Percentiles rank a stretch among this genome's conserved stretches.
phyloP scores from a whole-genome alignment of 2,888 invertebrate species.

The Scaptomyza reducta region DNA sequence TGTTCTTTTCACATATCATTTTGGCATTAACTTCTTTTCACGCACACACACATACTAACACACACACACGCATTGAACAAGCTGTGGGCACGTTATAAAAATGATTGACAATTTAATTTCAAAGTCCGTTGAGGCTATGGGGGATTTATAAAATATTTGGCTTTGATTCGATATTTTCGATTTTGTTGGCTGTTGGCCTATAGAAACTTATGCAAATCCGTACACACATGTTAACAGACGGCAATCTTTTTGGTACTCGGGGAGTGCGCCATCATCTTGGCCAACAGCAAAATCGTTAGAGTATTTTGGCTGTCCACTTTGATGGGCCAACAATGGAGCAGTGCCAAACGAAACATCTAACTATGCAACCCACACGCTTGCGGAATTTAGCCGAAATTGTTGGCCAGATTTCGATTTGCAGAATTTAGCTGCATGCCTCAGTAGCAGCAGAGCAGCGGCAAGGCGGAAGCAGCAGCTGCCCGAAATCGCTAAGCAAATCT shows the following conservation, averaged over 20 bases:
- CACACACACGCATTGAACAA: constrained; percentile 7
- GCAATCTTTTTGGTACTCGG: constrained; percentile 21
- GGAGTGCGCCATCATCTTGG: constrained; percentile 54
- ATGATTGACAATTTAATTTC: constrained; percentile 82
- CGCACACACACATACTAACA: constrained; percentile 51
- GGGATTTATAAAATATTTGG: constrained; percentile 71
- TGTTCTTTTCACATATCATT: constrained; percentile 66
- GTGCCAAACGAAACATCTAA: constrained; percentile 20
- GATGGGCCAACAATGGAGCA: constrained; percentile 53
- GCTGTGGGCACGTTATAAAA: constrained; percentile 69
- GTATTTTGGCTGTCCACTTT: constrained; percentile 49
- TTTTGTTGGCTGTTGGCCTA: constrained; percentile 41
- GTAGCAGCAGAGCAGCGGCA: constrained; percentile 4
- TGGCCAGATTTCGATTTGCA: constrained; percentile 48
- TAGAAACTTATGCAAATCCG: constrained; percentile 70
- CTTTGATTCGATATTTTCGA: constrained; percentile 58
- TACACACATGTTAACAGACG: constrained; percentile 58
- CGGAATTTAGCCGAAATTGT: constrained; percentile 54
- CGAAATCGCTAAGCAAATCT: constrained; percentile 45
- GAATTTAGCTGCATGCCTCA: constrained; percentile 35
- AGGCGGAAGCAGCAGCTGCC: constrained; percentile 50
- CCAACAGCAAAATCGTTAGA: constrained; percentile 27
- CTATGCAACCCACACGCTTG: constrained; percentile 62
- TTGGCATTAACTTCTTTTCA: constrained; percentile 74
- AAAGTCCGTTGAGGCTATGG: constrained; percentile 58